A percentile compares a stretch with the other conserved stretches of the same genome.
phyloP scores from a whole-genome alignment of 2,113 vertebrate genomes.

The Galeopterus variegatus region DNA sequence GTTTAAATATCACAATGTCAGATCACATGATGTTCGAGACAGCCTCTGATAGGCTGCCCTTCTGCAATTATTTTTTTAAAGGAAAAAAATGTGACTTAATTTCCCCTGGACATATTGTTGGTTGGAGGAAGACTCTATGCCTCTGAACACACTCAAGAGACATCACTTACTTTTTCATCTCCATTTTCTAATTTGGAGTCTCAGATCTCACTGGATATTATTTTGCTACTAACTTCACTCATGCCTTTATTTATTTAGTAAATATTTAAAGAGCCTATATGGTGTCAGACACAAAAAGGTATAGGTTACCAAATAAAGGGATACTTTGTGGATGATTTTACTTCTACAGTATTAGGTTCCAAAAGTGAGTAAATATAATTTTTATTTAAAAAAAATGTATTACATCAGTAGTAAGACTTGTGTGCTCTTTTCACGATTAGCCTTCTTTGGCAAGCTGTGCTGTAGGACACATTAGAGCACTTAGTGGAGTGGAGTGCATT shows the following conservation, averaged over 20 bases:
- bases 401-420: not conserved
- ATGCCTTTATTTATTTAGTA: slow-evolving; percentile 11
- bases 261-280: not conserved
- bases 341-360: not conserved
- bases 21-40: not conserved
- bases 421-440: slow-evolving; percentile 29
- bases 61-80: not conserved
- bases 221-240: not conserved
- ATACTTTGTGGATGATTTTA: slow-evolving; percentile 1
- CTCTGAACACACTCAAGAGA: not conserved
- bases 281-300: not conserved
- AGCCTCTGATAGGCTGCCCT: not conserved
- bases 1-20: not conserved
- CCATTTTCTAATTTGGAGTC: not conserved
- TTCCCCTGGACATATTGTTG: not conserved
- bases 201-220: not conserved
- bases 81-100: not conserved
- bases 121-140: not conserved
- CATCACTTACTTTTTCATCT: not conserved
- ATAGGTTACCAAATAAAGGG: not conserved
- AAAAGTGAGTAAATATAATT: not conserved
- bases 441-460: slow-evolving; percentile 18
- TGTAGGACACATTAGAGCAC: not conserved
- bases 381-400: not conserved
- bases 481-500: not conserved